These are phyloP conservation scores for Dicranocentrus wangi DNA, from an alignment of 2,888 invertebrate species.

Conservation along the genomic window DNA sequence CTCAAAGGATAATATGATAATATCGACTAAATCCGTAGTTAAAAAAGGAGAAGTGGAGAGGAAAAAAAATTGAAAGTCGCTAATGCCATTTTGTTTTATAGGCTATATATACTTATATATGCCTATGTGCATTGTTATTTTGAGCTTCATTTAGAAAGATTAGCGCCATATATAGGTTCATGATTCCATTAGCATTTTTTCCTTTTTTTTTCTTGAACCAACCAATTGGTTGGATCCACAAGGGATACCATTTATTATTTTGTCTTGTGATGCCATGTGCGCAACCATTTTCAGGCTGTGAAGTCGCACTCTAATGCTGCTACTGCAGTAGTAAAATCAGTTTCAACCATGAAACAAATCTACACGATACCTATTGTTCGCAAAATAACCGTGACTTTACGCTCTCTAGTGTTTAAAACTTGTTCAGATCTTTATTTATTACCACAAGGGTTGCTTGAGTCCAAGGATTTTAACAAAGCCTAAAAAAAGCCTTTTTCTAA, in stretches of 20 bases:
- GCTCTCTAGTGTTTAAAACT: slow-evolving; percentile 52
- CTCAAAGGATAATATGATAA: too few species aligned
- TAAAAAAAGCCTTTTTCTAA: neutral
- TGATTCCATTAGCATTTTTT: too few species aligned
- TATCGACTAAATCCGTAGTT: too few species aligned
- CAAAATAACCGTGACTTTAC: slow-evolving; percentile 58
- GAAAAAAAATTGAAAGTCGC: slow-evolving; percentile 20
- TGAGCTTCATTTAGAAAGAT: too few species aligned
- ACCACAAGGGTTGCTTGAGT: slow-evolving; percentile 44
- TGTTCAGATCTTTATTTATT: slow-evolving; percentile 52
- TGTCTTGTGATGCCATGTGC: neutral
- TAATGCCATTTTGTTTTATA: slow-evolving; percentile 28
- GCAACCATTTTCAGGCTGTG: neutral
- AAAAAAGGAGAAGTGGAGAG: neutral
- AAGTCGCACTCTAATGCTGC: neutral
- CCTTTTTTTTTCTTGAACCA: too few species aligned
- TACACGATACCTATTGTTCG: slow-evolving; percentile 36
- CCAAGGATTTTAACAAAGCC: neutral
- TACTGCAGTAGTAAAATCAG: slow-evolving; percentile 12
- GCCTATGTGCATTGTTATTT: too few species aligned
- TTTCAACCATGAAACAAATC: slow-evolving; percentile 47
- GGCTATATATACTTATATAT: too few species aligned
- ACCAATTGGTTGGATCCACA: neutral
- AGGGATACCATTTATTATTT: slow-evolving; percentile 1
- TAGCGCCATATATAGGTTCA: too few species aligned